phyloP scores from a whole-genome alignment of 2,797 vertebrate genomes.

The Myotis myotis region DNA sequence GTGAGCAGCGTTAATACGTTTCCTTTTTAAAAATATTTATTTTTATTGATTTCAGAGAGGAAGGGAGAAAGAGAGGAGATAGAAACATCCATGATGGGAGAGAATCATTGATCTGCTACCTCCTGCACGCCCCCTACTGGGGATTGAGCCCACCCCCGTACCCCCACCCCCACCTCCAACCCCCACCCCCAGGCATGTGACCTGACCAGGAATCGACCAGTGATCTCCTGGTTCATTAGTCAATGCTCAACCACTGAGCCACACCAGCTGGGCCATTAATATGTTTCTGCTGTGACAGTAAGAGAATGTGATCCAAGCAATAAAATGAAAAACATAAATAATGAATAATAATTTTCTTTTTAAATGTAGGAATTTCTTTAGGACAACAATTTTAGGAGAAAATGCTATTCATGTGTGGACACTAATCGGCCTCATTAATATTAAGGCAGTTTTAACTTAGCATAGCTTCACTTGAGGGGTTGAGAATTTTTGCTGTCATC shows the following conservation, averaged over 20 bases:
- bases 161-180: too few species aligned
- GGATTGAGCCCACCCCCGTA: too few species aligned
- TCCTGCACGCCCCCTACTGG: too few species aligned
- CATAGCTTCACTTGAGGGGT: background rate
- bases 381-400: background rate
- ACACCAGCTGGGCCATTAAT: background rate
- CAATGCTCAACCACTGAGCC: too few species aligned
- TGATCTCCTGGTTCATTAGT: too few species aligned
- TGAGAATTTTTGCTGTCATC: background rate
- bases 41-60: too few species aligned
- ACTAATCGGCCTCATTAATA: background rate
- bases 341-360: conserved; percentile 19
- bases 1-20: background rate
- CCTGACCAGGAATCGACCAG: too few species aligned
- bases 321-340: background rate
- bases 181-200: too few species aligned
- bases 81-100: too few species aligned
- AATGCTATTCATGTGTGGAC: background rate
- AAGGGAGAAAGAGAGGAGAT: too few species aligned
- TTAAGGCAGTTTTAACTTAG: background rate
- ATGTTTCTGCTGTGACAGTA: background rate
- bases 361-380: conserved; percentile 4
- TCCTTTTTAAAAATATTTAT: too few species aligned
- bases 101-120: too few species aligned
- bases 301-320: background rate